Base-by-base conservation (phyloP, 2,888 invertebrate genomes). In the Monopis laevigella region DNA sequence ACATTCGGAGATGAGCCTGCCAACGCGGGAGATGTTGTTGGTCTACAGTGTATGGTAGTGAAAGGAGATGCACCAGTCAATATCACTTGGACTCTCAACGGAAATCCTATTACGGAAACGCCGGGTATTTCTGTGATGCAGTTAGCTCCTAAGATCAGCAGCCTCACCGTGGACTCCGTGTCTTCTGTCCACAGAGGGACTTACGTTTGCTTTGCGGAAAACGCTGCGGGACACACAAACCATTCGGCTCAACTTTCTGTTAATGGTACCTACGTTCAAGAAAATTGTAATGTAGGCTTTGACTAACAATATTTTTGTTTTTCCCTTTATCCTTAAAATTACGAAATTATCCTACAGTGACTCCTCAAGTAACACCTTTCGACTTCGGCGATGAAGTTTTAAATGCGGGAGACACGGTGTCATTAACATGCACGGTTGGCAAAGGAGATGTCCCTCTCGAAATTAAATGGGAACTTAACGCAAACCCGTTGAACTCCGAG, bases 331-430 rank as follows among this genome's bases (percentile, higher is more conserved):
- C 24, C 7, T 24, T 24, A 24, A 7, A 8, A 6, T 7, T 24
- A 7, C 24, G 7, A 7, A 8, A 7, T 8, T 24, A 8, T 24
- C 8, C 26, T 45, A 5, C 29, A 87, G 86, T 87, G 51, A 74
- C 82, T 30, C 92, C 92, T 46, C 90, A 91, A 84, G 89, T 93
- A 53, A 86, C 88, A 44, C 86, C 88, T 38, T 91, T 92, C 58
- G 85, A 86, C 59, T 91, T 91, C 60, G 90, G 90, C 43, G 89
- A 89, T 53, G 87, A 88, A 48, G 80, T 86, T 46, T 75, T 85
- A 30, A 89, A 89, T 56, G 88, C 88, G 46, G 89, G 89, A 44
- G 90, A 92, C 58, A 83, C 87, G 34, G 87, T 87, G 10, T 87
- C 88, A 32, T 71, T 86, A 6, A 86, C 85, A 26, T 90, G 90